phyloP scores from a whole-genome alignment of 2,888 invertebrate species.

The Sphaerophoria rueppellii region DNA sequence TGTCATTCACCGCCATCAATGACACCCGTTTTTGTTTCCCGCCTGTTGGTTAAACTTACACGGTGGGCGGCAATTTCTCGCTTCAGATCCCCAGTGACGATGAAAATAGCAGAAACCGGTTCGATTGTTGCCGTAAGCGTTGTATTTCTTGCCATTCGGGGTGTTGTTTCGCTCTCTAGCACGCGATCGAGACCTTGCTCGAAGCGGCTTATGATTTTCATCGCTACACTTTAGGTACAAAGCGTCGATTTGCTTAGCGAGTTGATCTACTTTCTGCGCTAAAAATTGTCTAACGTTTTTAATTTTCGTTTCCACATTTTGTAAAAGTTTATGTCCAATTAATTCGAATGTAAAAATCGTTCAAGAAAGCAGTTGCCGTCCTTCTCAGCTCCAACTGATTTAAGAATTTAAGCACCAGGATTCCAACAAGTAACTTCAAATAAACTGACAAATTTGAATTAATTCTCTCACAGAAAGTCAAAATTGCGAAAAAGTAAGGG shows the following conservation, averaged over 20 bases:
- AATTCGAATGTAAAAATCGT: too few relatives aligned
- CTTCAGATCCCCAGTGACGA: background rate
- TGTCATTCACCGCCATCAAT: conserved; percentile 42
- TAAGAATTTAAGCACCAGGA: too few relatives aligned
- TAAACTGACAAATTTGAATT: too few relatives aligned
- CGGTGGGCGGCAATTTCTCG: conserved; percentile 5
- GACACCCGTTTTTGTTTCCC: conserved; percentile 21
- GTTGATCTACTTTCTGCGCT: background rate
- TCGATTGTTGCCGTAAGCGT: background rate
- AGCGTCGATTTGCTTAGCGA: conserved; percentile 8
- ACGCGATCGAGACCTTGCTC: background rate
- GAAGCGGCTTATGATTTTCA: background rate
- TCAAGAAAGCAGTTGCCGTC: too few relatives aligned
- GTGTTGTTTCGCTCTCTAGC: background rate
- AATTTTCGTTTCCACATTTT: too few relatives aligned
- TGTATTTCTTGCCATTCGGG: background rate
- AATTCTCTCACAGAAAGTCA: too few relatives aligned
- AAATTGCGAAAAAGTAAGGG: too few relatives aligned
- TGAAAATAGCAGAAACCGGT: background rate
- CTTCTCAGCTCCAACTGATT: too few relatives aligned
- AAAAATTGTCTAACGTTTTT: too few relatives aligned
- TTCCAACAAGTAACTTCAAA: too few relatives aligned
- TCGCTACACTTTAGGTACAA: background rate
- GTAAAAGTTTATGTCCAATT: too few relatives aligned
- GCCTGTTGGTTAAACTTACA: conserved; percentile 2